Base-by-base conservation (phyloP, 1,140 invertebrate genomes). In the Saccostrea glomerata region DNA sequence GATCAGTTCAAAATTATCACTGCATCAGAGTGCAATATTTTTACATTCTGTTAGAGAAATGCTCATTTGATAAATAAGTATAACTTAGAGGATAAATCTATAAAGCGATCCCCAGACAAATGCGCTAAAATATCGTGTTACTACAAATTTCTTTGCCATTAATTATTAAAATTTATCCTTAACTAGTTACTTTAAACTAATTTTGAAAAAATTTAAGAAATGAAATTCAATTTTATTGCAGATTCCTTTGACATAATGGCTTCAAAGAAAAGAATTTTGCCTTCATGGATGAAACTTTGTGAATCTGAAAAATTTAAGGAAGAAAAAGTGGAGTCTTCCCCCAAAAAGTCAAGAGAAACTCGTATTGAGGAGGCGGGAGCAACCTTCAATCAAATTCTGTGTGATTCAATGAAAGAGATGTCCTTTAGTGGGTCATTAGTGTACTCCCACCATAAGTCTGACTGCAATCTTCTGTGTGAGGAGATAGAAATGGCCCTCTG, bases 381-480 rank as follows among this genome's bases (percentile, higher is more conserved):
- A n/a, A 86, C 13, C 40, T 90, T 90, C 82, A 70, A 88, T 83
- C 77, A 87, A 58, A 86, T 82, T 25, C 30, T 90, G 17, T 55
- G 23, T 54, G 84, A 90, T 20, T 86, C 89, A 15, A 87, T 88
- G 56, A 82, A 86, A 90, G 90, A 91, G 77, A 88, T 91, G 55
- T 23, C 40, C 36, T 92, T 91, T 84, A 66, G 70, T 12, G 90
- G 90, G 17, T 83, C 63, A 36, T 58, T 91, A 1, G 87, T 91
- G 11, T 92, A 92, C 83, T 91, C 91, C 13, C 70, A 88, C 73
- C 84, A 92, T 20, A 88, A 58, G 47, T 84, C 84, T 87, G 91
- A 92, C 55, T 92, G 91, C 82, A 91, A 89, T 85, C 23, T 90
- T 25, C 60, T 92, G 20, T 92, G 90, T 90, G 90, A 92, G 60